Base-by-base conservation (phyloP, 2,113 vertebrate species). In the Poecile atricapillus region DNA sequence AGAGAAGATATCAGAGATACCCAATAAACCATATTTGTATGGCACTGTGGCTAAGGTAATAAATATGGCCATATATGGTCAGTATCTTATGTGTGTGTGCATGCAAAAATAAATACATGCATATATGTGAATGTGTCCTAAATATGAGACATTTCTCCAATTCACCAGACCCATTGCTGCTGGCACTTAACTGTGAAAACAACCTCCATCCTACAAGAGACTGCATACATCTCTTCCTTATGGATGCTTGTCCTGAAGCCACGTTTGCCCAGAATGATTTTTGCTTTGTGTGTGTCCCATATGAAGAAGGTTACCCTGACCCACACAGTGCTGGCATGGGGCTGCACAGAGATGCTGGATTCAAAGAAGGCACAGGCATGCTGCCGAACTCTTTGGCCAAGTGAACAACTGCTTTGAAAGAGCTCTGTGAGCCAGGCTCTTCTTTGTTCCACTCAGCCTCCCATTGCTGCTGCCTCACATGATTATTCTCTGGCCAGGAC, bases 401-500 rank as follows among this genome's bases (percentile, higher is more conserved):
- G 78, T 50, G 77, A 94, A 75, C n/a, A 35, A 62, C 67, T 49
- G 10, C 47, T 91, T 41, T 94, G 84, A 96, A 96, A 95, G 93
- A 62, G 56, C 23, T 68, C 78, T 90, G n/a, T 77, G 78, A 91
- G 56, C 89, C 43, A 63, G 73, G 68, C 68, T 78, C 23, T 17
- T 67, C 76, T 86, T 94, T 94, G 75, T 93, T 93, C 63, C 82
- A 59, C 50, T 76, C 11, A 2, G 74, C 35, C 64, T 88, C 89
- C 94, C 4, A 0, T 83, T 77, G 84, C 75, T 75, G 50, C 81
- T 49, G 65, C 77, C 80, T 96, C 94, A 95, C 76, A 49, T 93
- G 86, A 90, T 79, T 81, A 52, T 62, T 87, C 79, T 93, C 93
- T 96, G 95, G 92, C 93, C 79, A 90, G 76, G 37, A 96, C 91